Conservation (phyloP, 2,113 vertebrate species). For the Neoarius graeffei region DNA sequence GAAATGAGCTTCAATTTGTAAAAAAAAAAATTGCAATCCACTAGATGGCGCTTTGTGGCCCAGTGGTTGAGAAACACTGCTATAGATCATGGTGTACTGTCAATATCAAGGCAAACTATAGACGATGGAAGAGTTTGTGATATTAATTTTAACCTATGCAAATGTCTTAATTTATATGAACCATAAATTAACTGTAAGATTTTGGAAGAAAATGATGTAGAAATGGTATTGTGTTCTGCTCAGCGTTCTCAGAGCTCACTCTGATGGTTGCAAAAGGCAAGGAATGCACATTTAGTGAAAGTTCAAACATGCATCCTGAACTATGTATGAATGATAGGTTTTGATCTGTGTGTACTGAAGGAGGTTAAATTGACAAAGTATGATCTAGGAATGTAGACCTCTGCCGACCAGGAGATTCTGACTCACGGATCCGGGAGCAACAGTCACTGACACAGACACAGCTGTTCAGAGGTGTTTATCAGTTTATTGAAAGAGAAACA, state of each 20-base stretch:
- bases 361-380: too few species aligned
- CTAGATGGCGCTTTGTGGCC: too few species aligned
- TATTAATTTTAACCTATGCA: not conserved
- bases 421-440: too few species aligned
- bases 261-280: not conserved
- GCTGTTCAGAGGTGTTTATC: too few species aligned
- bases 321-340: too few species aligned
- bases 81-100: not conserved
- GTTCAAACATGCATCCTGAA: not conserved
- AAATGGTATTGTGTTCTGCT: not conserved
- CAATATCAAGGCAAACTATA: constrained; percentile 6
- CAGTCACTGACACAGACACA: too few species aligned
- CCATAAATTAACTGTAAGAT: not conserved
- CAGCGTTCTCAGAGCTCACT: not conserved
- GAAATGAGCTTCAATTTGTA: too few species aligned
- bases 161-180: not conserved
- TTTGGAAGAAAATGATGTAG: not conserved
- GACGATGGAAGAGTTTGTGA: not conserved
- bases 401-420: too few species aligned
- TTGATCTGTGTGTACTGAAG: too few species aligned
- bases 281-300: not conserved
- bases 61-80: constrained; percentile 11
- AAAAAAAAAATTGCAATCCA: too few species aligned
- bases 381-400: too few species aligned
- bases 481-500: too few species aligned